Evolutionary conservation across 2,888 invertebrate genomes (phyloP), one percentile per base, ranked within the genome.

Genomic region (Drosophila longiperda): DNA sequence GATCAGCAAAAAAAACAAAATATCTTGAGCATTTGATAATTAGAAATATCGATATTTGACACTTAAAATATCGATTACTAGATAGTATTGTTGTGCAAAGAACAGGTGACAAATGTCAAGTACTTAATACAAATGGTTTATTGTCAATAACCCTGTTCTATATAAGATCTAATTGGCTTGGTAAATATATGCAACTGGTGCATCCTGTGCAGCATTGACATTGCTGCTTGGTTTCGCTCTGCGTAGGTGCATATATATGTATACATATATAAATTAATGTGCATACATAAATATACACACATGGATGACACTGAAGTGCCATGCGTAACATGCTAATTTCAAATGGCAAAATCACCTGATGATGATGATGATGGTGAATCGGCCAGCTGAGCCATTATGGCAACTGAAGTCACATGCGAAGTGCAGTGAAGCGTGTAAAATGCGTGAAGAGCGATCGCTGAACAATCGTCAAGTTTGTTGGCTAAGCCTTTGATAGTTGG

Each of bases 281-380:
- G 36, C 40, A 36, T 36, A 38, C 38, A 40, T 57, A 33, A 55
- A 68, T 67, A 57, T 29, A 54, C 57, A 53, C 62, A 57, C 57
- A 66, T 53, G 54, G 70, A 66, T 85, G 91, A 75, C 89, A 91
- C 82, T 90, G 89, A 89, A 87, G 81, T 83, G 89, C 82, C 90
- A 89, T 89, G 89, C 89, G 87, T 89, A 83, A 85, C 78, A 85
- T 82, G 79, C 66, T 73, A 86, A 79, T 84, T 72, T 67, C 66
- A 73, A 77, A 76, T 71, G 75, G 59, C 78, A 62, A 36, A 45
- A 60, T 45, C 53, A 59, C 49, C 23, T 26, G 34, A 38, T 55
- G 60, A 38, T 26, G 26, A 26, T n/a, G n/a, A n/a, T 26, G 34
- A 38, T 59, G 70, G 42, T 58, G 54, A 36, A 36, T 54, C 34